A percentile compares a stretch with the other conserved stretches of the same genome.
Conservation (phyloP, 1,140 invertebrate genomes). For the Aphelenchoides besseyi region DNA sequence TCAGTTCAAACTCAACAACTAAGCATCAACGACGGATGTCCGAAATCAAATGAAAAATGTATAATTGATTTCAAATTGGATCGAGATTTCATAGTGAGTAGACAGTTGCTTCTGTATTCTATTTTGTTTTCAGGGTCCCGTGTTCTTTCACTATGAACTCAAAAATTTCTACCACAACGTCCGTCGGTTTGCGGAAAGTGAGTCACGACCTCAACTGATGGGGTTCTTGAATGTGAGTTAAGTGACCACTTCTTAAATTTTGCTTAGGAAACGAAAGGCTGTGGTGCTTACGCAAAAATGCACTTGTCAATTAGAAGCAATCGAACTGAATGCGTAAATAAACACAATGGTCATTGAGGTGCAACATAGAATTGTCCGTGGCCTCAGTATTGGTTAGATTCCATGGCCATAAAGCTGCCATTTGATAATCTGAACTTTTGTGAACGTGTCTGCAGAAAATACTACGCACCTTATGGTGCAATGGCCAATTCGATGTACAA, state of each 20-base stretch:
- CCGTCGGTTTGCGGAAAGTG: conserved; percentile 88
- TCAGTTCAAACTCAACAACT: too few relatives aligned
- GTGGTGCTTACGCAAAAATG: neutral
- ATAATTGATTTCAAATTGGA: conserved; percentile 62
- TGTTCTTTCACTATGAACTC: conserved; percentile 95
- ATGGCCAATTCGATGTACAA: conserved; percentile 97
- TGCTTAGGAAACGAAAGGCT: neutral
- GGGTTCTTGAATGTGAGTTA: neutral
- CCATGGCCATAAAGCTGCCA: too few relatives aligned
- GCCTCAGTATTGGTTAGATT: too few relatives aligned
- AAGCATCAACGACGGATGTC: too few relatives aligned
- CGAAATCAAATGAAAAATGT: conserved; percentile 20
- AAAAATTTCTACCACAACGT: conserved; percentile 99
- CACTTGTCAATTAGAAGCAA: neutral
- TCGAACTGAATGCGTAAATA: conserved; percentile 68
- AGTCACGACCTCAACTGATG: conserved; percentile 68
- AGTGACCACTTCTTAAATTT: neutral
- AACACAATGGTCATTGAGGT: too few relatives aligned
- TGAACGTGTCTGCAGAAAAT: conserved; percentile 51
- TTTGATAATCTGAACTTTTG: too few relatives aligned
- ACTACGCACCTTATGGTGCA: conserved; percentile 74
- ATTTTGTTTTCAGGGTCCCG: conserved; percentile 70
- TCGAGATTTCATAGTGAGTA: conserved; percentile 69
- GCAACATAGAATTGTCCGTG: too few relatives aligned
- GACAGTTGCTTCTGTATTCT: conserved; percentile 3